Conservation (phyloP, 1,140 invertebrate species). For the Polyergus mexicanus region DNA sequence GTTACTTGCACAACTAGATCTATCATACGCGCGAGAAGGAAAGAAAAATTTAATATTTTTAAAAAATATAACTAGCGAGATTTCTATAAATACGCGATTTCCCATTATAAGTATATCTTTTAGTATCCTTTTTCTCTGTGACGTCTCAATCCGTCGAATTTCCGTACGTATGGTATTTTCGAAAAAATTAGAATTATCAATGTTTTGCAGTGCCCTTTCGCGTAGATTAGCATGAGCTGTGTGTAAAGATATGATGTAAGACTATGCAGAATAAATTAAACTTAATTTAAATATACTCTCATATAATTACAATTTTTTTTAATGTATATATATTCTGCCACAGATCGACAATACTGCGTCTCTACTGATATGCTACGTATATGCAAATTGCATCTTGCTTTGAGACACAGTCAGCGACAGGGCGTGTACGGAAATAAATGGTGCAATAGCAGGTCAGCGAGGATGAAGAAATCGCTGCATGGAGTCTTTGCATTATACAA, state of each 20-base stretch:
- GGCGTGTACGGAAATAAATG: slow-evolving; percentile 53
- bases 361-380: slow-evolving; percentile 9
- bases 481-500: not conserved
- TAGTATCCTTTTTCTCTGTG: too few relatives aligned
- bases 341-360: slow-evolving; percentile 28
- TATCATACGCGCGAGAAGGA: not conserved
- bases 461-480: slow-evolving; percentile 26
- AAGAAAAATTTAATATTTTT: not conserved
- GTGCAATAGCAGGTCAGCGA: slow-evolving; percentile 26
- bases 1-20: not conserved
- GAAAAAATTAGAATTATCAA: not conserved
- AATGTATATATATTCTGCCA: slow-evolving; percentile 43
- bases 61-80: not conserved
- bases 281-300: slow-evolving; percentile 59
- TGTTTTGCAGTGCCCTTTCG: slow-evolving; percentile 37
- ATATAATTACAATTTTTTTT: slow-evolving; percentile 52
- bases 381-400: slow-evolving; percentile 40
- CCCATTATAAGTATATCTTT: not conserved
- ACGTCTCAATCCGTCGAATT: not conserved
- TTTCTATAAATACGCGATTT: slow-evolving; percentile 11
- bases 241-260: slow-evolving; percentile 55
- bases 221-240: slow-evolving; percentile 49
- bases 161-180: not conserved
- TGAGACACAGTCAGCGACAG: slow-evolving; percentile 8
- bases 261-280: slow-evolving; percentile 59